Percentiles rank a stretch among this genome's conserved stretches.
Evolutionary conservation across 1,140 invertebrate species (phyloP).

Genomic region (Orius insidiosus): DNA sequence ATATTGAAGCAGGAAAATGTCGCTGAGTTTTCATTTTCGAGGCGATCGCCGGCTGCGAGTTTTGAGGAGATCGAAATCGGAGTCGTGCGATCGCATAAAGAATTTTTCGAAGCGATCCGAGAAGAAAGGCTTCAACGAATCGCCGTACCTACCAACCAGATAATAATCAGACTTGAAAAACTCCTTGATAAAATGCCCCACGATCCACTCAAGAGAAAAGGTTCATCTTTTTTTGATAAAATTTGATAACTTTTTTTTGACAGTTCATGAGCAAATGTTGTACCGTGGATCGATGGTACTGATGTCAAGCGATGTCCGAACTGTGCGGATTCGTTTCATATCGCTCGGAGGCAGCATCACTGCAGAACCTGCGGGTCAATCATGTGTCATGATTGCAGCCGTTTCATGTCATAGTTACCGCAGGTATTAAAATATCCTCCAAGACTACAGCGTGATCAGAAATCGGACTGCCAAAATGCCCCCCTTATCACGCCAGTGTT

Average conservation of each 20-base stretch:
- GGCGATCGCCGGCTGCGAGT: conserved; percentile 7
- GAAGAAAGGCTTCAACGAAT: conserved; percentile 63
- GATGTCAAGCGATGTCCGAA: conserved; percentile 78
- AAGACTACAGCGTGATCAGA: no score
- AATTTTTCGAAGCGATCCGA: conserved; percentile 60
- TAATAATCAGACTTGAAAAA: conserved; percentile 85
- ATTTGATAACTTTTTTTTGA: conserved; percentile 13
- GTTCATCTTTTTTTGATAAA: conserved; percentile 25
- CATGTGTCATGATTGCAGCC: conserved; percentile 85
- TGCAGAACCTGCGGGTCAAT: conserved; percentile 90
- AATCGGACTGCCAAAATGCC: no score
- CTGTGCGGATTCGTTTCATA: conserved; percentile 74
- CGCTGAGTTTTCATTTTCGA: conserved; percentile 26
- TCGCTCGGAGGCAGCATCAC: conserved; percentile 84
- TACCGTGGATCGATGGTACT: conserved; percentile 83
- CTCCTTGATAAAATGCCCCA: conserved; percentile 65
- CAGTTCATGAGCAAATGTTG: conserved; percentile 61
- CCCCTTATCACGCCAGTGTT: no score
- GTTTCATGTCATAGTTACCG: conserved; percentile 64
- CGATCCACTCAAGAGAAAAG: conserved; percentile 67
- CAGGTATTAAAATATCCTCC: no score
- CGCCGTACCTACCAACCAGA: conserved; percentile 87
- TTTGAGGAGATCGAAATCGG: conserved; percentile 30
- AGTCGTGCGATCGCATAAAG: conserved; percentile 43
- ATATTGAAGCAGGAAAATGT: conserved; percentile 57